Base-by-base conservation (phyloP, 2,113 vertebrate genomes). In the Vulpes vulpes region DNA sequence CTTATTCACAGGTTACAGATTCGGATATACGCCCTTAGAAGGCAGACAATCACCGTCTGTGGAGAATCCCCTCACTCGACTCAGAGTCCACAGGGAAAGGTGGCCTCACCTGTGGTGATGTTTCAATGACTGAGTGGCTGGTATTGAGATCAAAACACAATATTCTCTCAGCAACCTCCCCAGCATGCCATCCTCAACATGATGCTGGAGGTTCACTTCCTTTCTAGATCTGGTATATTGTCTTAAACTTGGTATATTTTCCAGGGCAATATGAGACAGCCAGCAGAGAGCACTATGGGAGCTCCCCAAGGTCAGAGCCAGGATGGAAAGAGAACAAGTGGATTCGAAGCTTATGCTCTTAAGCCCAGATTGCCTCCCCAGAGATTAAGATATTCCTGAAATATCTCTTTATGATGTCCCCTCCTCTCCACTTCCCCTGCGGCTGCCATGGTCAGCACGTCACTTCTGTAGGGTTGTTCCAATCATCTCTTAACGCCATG, bases 131-230 rank as follows among this genome's bases (percentile, higher is more conserved):
- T 35, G 51, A 43, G n/a, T 22, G 43, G 11, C 84, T 55, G 16
- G 59, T 80, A 55, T 76, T 16, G 43, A 20, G 15, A 51, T 12
- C n/a, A 55, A 69, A 85, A 16, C 1, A 2, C 11, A 1, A 0
- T 9, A 14, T 30, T 53, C n/a, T 83, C 76, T 60, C 43, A 67
- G 8, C 55, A 16, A 23, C 3, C 64, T 90, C 59, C 20, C 59
- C 30, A 7, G 1, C 8, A 22, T 1, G 0, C 57, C 57, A 0
- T 19, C 22, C 32, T 17, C 27, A 55, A 9, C 43, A 19, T 0
- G 12, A 38, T 53, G 12, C 62, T 32, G 23, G 78, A 59, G 11
- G 9, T 60, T 86, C 27, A 25, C 30, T 78, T 67, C 60, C 38
- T 60, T 55, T 67, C 43, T 43, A 43, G 43, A 43, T 43, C 8